Conservation (phyloP, 2,113 vertebrate genomes). For the Ibidorhyncha struthersii region DNA sequence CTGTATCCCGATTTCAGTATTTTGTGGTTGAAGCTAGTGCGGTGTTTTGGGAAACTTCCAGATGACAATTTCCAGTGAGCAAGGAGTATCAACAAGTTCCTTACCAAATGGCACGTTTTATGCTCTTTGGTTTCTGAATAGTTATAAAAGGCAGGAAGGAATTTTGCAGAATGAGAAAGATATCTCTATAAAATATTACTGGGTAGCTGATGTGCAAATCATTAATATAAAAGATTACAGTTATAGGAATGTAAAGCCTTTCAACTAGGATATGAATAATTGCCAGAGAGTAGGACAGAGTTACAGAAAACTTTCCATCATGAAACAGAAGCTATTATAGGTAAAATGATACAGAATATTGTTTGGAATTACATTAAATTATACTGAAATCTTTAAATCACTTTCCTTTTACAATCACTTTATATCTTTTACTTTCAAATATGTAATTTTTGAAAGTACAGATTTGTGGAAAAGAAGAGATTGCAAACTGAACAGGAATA, state of each 20-base stretch:
- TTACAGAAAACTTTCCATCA: constrained; percentile 16
- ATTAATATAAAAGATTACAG: constrained; percentile 44
- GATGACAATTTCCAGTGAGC: not conserved
- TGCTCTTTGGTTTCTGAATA: not conserved
- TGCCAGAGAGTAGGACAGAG: not conserved
- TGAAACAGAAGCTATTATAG: constrained; percentile 8
- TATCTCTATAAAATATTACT: constrained; percentile 24
- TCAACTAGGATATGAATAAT: constrained; percentile 22
- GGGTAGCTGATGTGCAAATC: not conserved
- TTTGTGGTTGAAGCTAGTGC: not conserved
- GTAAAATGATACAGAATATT: constrained; percentile 13
- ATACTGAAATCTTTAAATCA: constrained; percentile 26
- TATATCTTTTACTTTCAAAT: not conserved
- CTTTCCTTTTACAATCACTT: not conserved
- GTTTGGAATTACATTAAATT: constrained; percentile 34
- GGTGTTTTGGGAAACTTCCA: not conserved
- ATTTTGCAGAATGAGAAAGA: not conserved
- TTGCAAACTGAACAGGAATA: not conserved
- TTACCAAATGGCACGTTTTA: not conserved
- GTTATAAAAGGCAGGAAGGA: not conserved
- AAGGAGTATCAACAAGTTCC: not conserved
- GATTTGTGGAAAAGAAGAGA: not conserved
- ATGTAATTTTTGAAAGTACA: not conserved
- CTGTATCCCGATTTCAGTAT: not conserved
- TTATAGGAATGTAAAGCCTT: constrained; percentile 34